Evolutionary conservation across 2,888 invertebrate genomes (phyloP).

Genomic region (Tetheella fluctuosa): DNA sequence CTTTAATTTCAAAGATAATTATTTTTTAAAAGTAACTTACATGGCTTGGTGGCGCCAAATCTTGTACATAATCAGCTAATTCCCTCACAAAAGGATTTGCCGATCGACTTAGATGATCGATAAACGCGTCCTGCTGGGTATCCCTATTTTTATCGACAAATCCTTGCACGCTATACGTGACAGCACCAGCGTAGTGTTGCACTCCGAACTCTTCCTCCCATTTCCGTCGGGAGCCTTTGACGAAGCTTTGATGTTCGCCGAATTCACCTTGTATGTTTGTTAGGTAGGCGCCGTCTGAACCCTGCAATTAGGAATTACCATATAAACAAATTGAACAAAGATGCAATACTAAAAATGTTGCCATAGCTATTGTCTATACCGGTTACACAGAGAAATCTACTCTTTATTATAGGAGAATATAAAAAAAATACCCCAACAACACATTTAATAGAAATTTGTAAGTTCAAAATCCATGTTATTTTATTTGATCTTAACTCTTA

Average conservation of each 20-base stretch:
- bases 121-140: slow-evolving; percentile 96
- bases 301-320: slow-evolving; percentile 66
- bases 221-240: slow-evolving; percentile 93
- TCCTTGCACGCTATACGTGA: slow-evolving; percentile 91
- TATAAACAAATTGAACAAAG: neutral
- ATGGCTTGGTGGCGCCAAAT: slow-evolving; percentile 86
- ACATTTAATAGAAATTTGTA: no score
- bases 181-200: slow-evolving; percentile 94
- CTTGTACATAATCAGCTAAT: slow-evolving; percentile 83
- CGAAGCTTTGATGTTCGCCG: slow-evolving; percentile 91
- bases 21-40: slow-evolving; percentile 59
- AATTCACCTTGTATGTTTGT: slow-evolving; percentile 95
- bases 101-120: slow-evolving; percentile 94
- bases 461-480: no score
- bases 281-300: slow-evolving; percentile 94
- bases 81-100: slow-evolving; percentile 93
- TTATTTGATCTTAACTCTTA: no score
- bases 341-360: no score
- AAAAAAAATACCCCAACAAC: no score
- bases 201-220: slow-evolving; percentile 97
- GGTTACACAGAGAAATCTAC: no score
- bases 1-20: no score
- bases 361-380: no score
- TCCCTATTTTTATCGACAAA: slow-evolving; percentile 96
- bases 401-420: no score